Percentiles rank a stretch among this genome's conserved stretches.
These are phyloP conservation scores for Colletes collaris DNA, from an alignment of 2,888 invertebrate genomes.

Conservation along the genomic window DNA sequence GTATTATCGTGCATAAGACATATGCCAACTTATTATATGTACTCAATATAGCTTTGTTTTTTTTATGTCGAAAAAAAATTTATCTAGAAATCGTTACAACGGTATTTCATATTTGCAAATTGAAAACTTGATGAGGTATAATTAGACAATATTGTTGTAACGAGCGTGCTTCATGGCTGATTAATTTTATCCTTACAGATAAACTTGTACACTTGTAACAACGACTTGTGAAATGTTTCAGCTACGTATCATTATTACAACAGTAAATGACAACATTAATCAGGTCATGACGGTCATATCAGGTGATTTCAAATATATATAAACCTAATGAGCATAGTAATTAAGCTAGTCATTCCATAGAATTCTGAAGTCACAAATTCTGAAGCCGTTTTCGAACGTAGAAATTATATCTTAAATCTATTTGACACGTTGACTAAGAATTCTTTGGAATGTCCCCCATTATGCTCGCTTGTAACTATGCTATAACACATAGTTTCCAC, in stretches of 20 bases:
- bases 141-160: constrained; percentile 6
- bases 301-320: constrained; percentile 60
- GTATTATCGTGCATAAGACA: not conserved
- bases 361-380: constrained; percentile 32
- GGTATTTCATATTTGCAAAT: not conserved
- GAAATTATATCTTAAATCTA: constrained; percentile 9
- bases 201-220: constrained; percentile 27
- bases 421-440: constrained; percentile 8
- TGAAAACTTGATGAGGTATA: not conserved
- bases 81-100: not conserved
- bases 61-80: not conserved
- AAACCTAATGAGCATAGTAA: constrained; percentile 42
- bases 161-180: not conserved
- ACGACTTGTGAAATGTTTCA: constrained; percentile 65
- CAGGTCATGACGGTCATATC: constrained; percentile 57
- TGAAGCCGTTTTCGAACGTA: not conserved
- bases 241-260: constrained; percentile 57
- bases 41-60: not conserved
- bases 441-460: constrained; percentile 36
- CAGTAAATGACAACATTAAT: constrained; percentile 59
- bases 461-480: constrained; percentile 30
- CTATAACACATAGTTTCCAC: not conserved
- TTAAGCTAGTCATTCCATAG: constrained; percentile 25
- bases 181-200: constrained; percentile 13
- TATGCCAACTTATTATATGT: not conserved